A percentile compares a stretch with the other conserved stretches of the same genome.
These are phyloP conservation scores for Engystomops pustulosus DNA, from an alignment of 2,113 vertebrate genomes.

Conservation along the genomic window DNA sequence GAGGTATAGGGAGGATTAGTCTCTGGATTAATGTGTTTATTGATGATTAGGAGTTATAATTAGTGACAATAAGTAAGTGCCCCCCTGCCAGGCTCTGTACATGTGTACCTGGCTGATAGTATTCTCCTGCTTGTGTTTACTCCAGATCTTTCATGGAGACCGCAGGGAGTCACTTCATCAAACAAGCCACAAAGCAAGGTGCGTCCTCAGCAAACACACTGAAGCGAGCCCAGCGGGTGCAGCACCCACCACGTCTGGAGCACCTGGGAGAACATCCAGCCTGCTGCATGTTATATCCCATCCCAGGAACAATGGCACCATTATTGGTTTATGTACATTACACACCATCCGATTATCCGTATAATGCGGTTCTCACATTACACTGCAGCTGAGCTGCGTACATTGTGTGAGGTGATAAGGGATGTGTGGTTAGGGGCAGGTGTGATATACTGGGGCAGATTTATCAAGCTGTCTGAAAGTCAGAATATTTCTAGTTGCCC, in stretches of 20 bases:
- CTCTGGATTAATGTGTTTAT: neutral
- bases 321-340: constrained; percentile 1
- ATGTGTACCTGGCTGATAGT: neutral
- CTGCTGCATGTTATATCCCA: neutral
- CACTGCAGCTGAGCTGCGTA: neutral
- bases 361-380: neutral
- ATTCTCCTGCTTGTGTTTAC: constrained; percentile 15
- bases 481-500: too few species aligned
- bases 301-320: neutral
- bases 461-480: too few species aligned
- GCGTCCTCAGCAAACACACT: constrained; percentile 22
- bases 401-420: neutral
- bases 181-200: constrained; percentile 30
- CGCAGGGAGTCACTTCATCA: constrained; percentile 9
- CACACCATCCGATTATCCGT: neutral
- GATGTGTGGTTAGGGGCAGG: too few species aligned
- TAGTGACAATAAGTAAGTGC: constrained; percentile 4
- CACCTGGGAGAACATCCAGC: too few species aligned
- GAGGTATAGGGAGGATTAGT: neutral
- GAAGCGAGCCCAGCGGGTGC: neutral
- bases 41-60: neutral
- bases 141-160: constrained; percentile 13
- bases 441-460: too few species aligned
- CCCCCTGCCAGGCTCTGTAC: neutral
- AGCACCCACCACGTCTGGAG: neutral